Percentiles rank a stretch among this genome's conserved stretches.
Evolutionary conservation across 2,797 vertebrate genomes (phyloP).

Genomic region (Staurois parvus): DNA sequence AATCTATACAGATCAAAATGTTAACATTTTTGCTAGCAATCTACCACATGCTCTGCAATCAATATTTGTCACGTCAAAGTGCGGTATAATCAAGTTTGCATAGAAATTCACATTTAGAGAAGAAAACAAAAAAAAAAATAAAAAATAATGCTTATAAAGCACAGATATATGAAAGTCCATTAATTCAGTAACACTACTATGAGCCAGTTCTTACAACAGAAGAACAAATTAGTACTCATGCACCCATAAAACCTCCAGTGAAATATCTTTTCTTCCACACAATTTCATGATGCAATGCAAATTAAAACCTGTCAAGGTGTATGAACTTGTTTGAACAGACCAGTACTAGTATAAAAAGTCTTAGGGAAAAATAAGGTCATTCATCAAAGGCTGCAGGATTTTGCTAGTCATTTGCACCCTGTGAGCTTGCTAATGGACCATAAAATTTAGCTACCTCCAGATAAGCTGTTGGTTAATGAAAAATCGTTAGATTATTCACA

Average conservation of each 20-base stretch:
- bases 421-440: slow-evolving; percentile 75
- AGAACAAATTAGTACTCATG: neutral
- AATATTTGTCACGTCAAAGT: slow-evolving; percentile 1
- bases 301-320: slow-evolving; percentile 21
- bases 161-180: neutral
- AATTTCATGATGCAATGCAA: slow-evolving; percentile 15
- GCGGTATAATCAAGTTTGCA: neutral
- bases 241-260: neutral
- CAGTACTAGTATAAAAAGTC: slow-evolving; percentile 28
- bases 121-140: neutral
- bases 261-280: slow-evolving; percentile 8
- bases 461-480: slow-evolving; percentile 77
- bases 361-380: slow-evolving; percentile 56
- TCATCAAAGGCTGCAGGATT: slow-evolving; percentile 71
- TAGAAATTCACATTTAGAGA: neutral
- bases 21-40: neutral
- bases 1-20: slow-evolving; percentile 1
- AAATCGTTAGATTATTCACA: slow-evolving; percentile 75
- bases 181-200: neutral
- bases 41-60: neutral
- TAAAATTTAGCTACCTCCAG: slow-evolving; percentile 78
- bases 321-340: slow-evolving; percentile 52
- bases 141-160: neutral
- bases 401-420: slow-evolving; percentile 71
- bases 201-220: neutral